Evolutionary conservation across 2,888 invertebrate genomes (phyloP), one percentile per base, ranked within the genome.

Genomic region (Heliconius erato): DNA sequence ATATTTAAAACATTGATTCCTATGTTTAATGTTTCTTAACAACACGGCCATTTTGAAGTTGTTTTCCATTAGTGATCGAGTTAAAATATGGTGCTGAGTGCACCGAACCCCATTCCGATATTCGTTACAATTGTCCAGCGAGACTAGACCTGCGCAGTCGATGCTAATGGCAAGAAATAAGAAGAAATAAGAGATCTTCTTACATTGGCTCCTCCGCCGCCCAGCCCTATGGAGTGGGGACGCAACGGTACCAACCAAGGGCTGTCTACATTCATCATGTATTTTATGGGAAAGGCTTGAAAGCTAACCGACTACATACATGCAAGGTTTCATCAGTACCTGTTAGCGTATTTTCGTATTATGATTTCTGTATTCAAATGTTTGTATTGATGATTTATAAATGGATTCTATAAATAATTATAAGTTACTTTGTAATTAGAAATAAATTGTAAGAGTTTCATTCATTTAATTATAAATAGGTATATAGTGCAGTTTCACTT

Each of bases 221-320:
- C 92, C 92, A 91, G 92, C 94, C 95, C 93, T 93, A 90, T 87
- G 88, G 90, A 92, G 93, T 92, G 94, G 94, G 94, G 94, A 93
- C 90, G 90, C 91, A 92, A 92, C 92, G 93, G 94, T 92, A 92
- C 91, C 88, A 90, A 91, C 95, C 94, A 91, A 94, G 93, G 93
- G 94, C 92, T 94, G 93, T 92, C 93, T 91, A 91, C 93, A 94
- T 95, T 89, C 92, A 94, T 96, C 95, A 96, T 94, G 93, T 91
- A 94, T 92, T 96, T 95, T 95, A 96, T 94, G 92, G 91, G 85
- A 86, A 89, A 89, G 92, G 92, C 91, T 94, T 91, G 90, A 91
- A 94, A 93, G 91, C 92, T 89, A 90, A 90, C 92, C 93, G 93
- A 91, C 93, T 91, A 91, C 93, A 93, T 94, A 91, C 93, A 93